Percentiles rank a stretch among this genome's conserved stretches.
Evolutionary conservation across 2,888 invertebrate genomes (phyloP).

Genomic region (Apodemia hepburni): DNA sequence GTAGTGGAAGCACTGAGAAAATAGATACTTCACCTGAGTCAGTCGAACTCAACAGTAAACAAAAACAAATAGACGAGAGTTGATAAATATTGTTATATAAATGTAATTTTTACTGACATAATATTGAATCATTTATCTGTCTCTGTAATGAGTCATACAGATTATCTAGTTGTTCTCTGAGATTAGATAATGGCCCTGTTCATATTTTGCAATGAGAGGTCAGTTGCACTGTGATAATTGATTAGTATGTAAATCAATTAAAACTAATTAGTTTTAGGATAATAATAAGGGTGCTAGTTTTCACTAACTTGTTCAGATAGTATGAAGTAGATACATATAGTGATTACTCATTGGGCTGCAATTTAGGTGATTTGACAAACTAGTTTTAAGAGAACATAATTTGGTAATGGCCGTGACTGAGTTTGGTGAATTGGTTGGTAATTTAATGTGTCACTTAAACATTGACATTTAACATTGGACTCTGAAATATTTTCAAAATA

Average conservation of each 20-base stretch:
- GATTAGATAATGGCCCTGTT: background rate
- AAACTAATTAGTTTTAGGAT: too few species aligned
- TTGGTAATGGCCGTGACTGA: constrained; percentile 6
- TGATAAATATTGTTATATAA: background rate
- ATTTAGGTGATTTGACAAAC: background rate
- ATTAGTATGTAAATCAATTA: too few species aligned
- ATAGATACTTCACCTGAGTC: constrained; percentile 45
- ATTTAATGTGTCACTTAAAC: background rate
- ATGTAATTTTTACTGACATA: background rate
- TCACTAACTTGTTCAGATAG: background rate
- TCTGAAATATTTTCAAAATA: too few species aligned
- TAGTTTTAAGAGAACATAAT: background rate
- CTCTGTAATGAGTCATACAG: background rate
- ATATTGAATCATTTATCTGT: background rate
- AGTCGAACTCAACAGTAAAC: constrained; percentile 53
- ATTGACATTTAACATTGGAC: background rate
- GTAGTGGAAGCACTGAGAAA: constrained; percentile 51
- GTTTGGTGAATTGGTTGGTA: constrained; percentile 2
- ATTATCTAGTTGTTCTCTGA: background rate
- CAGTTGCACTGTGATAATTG: constrained; percentile 1
- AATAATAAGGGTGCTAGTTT: background rate
- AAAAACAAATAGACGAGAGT: constrained; percentile 28
- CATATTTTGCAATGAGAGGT: background rate
- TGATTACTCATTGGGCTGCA: background rate
- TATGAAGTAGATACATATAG: background rate